Percentiles rank a stretch among this genome's conserved stretches.
Evolutionary conservation across 2,113 vertebrate genomes (phyloP).

Genomic region (Panurus biarmicus): DNA sequence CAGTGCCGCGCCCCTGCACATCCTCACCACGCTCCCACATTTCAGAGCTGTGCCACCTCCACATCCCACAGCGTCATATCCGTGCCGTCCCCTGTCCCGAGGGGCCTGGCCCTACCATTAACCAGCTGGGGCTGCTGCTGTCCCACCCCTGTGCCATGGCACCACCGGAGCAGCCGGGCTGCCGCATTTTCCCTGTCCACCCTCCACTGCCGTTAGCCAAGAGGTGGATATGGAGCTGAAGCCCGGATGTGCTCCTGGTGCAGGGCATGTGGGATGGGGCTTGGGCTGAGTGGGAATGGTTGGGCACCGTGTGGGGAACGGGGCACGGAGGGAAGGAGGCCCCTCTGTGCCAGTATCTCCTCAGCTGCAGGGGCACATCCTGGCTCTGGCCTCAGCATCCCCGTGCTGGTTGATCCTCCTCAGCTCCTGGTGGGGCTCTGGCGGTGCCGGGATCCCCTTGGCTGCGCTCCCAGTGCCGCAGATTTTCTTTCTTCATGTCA

Average conservation of each 20-base stretch:
- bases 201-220: fast-evolving
- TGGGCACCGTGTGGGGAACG: not conserved
- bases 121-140: not conserved
- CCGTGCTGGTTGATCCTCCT: not conserved
- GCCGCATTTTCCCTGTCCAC: not conserved
- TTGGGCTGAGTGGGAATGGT: not conserved
- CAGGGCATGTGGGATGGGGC: fast-evolving
- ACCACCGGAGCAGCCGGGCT: not conserved
- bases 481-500: slow-evolving; percentile 74
- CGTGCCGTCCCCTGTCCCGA: not conserved
- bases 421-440: not conserved
- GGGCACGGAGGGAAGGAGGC: not conserved
- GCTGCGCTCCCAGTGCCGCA: slow-evolving; percentile 40
- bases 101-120: not conserved
- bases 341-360: not conserved
- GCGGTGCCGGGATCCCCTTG: not conserved
- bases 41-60: slow-evolving; percentile 10
- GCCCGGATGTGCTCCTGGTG: fast-evolving
- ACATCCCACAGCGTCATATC: not conserved
- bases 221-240: not conserved
- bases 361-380: not conserved
- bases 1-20: not conserved
- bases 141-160: not conserved
- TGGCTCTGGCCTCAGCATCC: not conserved
- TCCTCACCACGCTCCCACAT: not conserved